Base-by-base conservation (phyloP, 2,888 invertebrate genomes). In the Alentia gelatinosa region DNA sequence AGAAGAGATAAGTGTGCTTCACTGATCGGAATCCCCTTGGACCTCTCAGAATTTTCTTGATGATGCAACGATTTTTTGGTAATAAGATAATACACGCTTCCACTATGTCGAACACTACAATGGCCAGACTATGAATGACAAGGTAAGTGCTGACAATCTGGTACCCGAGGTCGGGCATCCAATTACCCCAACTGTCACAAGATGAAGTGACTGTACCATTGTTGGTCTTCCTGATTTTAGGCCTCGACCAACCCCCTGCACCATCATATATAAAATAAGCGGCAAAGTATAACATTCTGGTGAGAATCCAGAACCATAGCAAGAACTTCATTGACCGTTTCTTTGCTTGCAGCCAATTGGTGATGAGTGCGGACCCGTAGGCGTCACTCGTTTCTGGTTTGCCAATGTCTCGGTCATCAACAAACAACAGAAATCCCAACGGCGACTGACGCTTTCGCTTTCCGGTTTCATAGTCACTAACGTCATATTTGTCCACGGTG, bases 401-500 rank as follows among this genome's bases (percentile, higher is more conserved):
- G 7, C 33, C 15, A 15, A 63, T 30, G 33, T 89, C n/a, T 5
- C 35, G 0, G n/a, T 89, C 56, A 19, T 68, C 68, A 3, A 89
- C 30, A 4, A 35, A 3, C 15, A 89, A 5, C 30, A 89, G 37
- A 12, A 63, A 37, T 1, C 0, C 5, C 56, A 89, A 37, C 9
- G 89, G 89, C 5, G 89, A 89, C 19, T 39, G 30, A n/a, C 15
- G 0, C 19, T 39, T 12, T 56, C 89, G 9, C 12, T 89, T 7
- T 3, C 68, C 30, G 5, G 30, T 89, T 63, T 89, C 89, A 68
- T 89, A 89, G 9, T 50, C 63, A 23, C 63, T 89, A 4, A 89
- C 56, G 35, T 89, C 89, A 89, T 56, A 63, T n/a, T 89, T 56
- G 15, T 89, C 35, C 15, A 37, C 56, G 23, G 33, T 35, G 37